Evolutionary conservation across 1,140 invertebrate species (phyloP), one percentile per base, ranked within the genome.

Genomic region (Drosophila yakuba): DNA sequence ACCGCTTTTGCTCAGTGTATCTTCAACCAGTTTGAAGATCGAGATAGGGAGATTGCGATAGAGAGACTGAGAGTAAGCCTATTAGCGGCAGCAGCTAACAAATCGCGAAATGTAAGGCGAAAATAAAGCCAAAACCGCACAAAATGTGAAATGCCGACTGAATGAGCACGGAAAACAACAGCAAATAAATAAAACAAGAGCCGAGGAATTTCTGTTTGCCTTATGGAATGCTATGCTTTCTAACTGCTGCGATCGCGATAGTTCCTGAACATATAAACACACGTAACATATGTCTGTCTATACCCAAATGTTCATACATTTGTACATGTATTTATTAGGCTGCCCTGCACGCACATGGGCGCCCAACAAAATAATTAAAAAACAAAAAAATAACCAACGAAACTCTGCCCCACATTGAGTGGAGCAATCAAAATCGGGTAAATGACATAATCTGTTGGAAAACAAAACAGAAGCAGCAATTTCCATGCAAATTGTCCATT

Each of bases 201-300:
- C 50, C 39, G 67, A 68, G 80, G 80, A 76, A 84, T 83, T 83
- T 73, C 11, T 35, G 50, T 67, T 67, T 47, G 36, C 45, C 47
- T 54, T 64, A 1, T 4, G 38, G 71, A 75, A 75, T 81, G 81
- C 60, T 71, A 86, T 86, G 82, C 78, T 85, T 85, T 85, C 82
- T 81, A 85, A 85, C 82, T 74, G 78, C 68, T 17, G 76, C 48
- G 73, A 85, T 62, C 81, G 81, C 82, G 63, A 80, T 74, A 60
- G 47, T 74, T 74, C 71, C 44, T 55, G 36, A 28, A 55, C 12
- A 39, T 39, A 32, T n/a, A 54, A 52, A 36, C 43, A 32, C 11
- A 59, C 32, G 32, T 17, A 45, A 17, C 35, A 43, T 10, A 32
- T 23, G 56, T n/a, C 14, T 32, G 8, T 10, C 32, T 10, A 10